Conservation (phyloP, 2,113 vertebrate species). For the Callospermophilus lateralis region DNA sequence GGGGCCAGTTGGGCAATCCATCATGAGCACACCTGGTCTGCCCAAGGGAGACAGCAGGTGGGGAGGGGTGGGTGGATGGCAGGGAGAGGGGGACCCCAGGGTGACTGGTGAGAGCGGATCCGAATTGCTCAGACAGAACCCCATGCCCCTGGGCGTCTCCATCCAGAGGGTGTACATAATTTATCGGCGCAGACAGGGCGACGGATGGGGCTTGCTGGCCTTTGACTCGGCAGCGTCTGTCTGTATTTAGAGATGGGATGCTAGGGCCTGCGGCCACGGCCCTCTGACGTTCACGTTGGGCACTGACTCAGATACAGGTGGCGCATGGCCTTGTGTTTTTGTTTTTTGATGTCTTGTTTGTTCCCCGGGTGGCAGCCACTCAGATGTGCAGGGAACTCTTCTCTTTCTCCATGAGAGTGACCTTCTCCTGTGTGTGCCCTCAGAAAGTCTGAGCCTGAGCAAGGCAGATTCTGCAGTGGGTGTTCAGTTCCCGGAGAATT, state of each 20-base stretch:
- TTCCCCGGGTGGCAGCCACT: not conserved
- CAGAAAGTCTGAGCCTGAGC: fast-evolving
- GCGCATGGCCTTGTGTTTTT: not conserved
- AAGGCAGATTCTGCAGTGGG: fast-evolving
- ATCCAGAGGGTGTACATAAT: constrained; percentile 47
- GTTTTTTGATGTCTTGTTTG: not conserved
- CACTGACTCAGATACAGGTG: constrained; percentile 4
- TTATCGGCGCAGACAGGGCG: not conserved
- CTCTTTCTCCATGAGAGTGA: not conserved
- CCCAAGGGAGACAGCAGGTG: constrained; percentile 65
- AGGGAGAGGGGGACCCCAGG: not conserved
- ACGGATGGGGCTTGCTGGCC: constrained; percentile 50
- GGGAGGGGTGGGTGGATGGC: not conserved
- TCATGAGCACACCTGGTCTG: constrained; percentile 79
- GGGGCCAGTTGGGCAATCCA: constrained; percentile 65
- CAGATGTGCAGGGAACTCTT: not conserved
- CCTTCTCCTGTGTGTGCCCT: fast-evolving
- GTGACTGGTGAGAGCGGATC: not conserved
- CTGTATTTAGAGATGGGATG: not conserved
- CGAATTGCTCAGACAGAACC: constrained; percentile 56
- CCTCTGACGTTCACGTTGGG: not conserved
- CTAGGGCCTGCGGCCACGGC: not conserved
- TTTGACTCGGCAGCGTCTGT: constrained; percentile 27
- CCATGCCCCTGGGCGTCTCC: not conserved
- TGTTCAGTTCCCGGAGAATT: not conserved